phyloP scores from a whole-genome alignment of 2,888 invertebrate genomes.

The Aphodius sticticus region DNA sequence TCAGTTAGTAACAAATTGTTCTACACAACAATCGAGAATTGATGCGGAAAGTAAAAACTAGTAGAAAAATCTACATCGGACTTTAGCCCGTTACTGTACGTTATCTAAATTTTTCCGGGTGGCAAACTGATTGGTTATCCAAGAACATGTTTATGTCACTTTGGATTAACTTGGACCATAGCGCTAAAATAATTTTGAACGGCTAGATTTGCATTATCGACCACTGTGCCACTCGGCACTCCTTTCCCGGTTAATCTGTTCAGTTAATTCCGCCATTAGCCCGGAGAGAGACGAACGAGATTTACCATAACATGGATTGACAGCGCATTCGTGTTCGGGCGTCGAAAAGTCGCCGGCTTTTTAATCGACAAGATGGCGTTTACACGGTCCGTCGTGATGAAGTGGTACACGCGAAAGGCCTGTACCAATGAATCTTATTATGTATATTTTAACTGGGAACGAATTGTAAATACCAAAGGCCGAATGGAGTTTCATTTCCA shows the following conservation, averaged over 20 bases:
- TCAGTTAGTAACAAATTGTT: too few species aligned
- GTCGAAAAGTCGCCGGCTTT: slow-evolving; percentile 9
- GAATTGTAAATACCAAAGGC: slow-evolving; percentile 12
- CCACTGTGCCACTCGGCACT: not conserved
- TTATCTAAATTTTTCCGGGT: too few species aligned
- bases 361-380: slow-evolving; percentile 23
- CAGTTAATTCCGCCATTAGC: not conserved
- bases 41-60: too few species aligned
- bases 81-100: too few species aligned
- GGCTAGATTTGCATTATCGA: too few species aligned
- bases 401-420: slow-evolving; percentile 29
- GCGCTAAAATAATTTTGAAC: too few species aligned
- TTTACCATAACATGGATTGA: not conserved
- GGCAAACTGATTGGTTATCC: too few species aligned
- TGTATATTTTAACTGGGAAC: slow-evolving; percentile 28
- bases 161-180: too few species aligned
- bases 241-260: not conserved
- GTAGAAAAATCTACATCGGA: too few species aligned
- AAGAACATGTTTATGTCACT: too few species aligned
- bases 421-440: slow-evolving; percentile 33
- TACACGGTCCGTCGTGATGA: slow-evolving; percentile 24
- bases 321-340: slow-evolving; percentile 4
- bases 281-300: not conserved
- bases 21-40: too few species aligned
- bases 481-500: not conserved